A percentile compares a stretch with the other conserved stretches of the same genome.
Conservation (phyloP, 2,797 vertebrate genomes). For the Aythya fuligula region DNA sequence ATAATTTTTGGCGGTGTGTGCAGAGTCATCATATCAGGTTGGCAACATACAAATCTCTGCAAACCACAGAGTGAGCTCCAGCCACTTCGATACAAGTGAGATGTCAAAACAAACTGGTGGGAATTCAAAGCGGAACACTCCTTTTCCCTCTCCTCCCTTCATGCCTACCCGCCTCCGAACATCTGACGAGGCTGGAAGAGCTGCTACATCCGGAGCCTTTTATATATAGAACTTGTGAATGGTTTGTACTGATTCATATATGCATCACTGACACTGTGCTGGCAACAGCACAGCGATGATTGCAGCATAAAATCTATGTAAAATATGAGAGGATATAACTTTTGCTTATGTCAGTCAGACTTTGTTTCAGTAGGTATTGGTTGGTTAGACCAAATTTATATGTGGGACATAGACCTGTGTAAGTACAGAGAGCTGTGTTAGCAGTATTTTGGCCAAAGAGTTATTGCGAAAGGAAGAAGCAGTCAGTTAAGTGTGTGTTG, state of each 20-base stretch:
- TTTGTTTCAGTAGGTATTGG: not conserved
- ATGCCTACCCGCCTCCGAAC: constrained; percentile 74
- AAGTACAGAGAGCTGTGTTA: not conserved
- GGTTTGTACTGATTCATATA: constrained; percentile 73
- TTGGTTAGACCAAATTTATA: not conserved
- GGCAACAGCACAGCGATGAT: constrained; percentile 56
- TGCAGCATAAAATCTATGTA: constrained; percentile 65
- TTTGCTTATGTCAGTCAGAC: constrained; percentile 69
- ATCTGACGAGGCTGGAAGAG: constrained; percentile 76
- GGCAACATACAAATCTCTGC: constrained; percentile 56
- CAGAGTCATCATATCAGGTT: constrained; percentile 75
- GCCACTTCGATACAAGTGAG: constrained; percentile 67
- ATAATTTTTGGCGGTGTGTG: constrained; percentile 68
- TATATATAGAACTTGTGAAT: constrained; percentile 75
- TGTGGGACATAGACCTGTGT: not conserved
- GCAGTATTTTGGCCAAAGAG: constrained; percentile 2
- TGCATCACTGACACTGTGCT: constrained; percentile 70
- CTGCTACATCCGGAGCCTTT: constrained; percentile 74
- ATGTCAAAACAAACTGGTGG: constrained; percentile 73
- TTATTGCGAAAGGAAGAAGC: not conserved
- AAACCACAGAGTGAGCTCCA: constrained; percentile 72
- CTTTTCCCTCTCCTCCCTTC: constrained; percentile 67
- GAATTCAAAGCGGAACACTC: constrained; percentile 72
- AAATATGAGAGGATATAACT: constrained; percentile 53
- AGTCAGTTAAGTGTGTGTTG: not conserved